These are phyloP conservation scores for Leptinotarsa texana DNA, from an alignment of 1,140 invertebrate genomes.

Conservation along the genomic window DNA sequence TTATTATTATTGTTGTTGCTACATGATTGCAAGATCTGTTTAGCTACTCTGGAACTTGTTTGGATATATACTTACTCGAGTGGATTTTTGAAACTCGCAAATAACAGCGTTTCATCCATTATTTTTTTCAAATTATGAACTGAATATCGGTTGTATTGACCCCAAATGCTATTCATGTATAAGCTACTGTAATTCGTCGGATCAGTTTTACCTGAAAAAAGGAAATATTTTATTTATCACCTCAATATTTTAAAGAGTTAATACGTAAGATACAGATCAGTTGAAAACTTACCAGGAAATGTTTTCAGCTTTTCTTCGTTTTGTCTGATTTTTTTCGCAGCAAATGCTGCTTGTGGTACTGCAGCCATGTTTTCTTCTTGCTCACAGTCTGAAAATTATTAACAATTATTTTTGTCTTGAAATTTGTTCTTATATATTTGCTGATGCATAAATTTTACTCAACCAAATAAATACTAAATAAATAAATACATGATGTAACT, in stretches of 20 bases:
- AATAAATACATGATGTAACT: too few species aligned
- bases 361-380: slow-evolving; percentile 55
- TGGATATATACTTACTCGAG: neutral
- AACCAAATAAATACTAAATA: too few species aligned
- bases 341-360: slow-evolving; percentile 62
- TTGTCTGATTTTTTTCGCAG: slow-evolving; percentile 60
- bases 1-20: too few species aligned
- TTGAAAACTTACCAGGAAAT: slow-evolving; percentile 46
- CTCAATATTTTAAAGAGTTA: slow-evolving; percentile 36
- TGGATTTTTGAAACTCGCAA: neutral
- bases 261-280: slow-evolving; percentile 36
- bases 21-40: too few species aligned
- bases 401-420: neutral
- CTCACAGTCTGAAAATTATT: slow-evolving; percentile 27
- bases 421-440: neutral
- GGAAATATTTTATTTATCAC: neutral
- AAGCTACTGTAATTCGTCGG: slow-evolving; percentile 82
- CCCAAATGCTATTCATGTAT: slow-evolving; percentile 89
- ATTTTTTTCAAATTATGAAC: slow-evolving; percentile 83
- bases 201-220: slow-evolving; percentile 39
- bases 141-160: slow-evolving; percentile 82
- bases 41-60: too few species aligned
- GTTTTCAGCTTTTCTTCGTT: slow-evolving; percentile 54
- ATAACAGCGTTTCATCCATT: slow-evolving; percentile 59
- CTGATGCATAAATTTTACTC: too few species aligned